These are phyloP conservation scores for Halcyon badia DNA, from an alignment of 2,797 vertebrate genomes.

Conservation along the genomic window DNA sequence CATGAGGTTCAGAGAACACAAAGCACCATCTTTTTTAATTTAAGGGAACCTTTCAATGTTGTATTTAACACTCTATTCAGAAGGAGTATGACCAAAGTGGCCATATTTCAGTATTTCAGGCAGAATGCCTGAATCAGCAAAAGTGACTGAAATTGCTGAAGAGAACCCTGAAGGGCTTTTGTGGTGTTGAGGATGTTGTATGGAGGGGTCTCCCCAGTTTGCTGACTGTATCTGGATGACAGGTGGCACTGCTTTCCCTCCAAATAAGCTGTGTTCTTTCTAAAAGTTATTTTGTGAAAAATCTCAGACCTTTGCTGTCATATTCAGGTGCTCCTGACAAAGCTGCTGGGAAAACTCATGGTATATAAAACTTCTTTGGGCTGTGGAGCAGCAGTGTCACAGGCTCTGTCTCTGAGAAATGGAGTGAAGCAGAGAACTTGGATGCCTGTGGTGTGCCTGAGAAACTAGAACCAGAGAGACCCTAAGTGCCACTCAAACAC, in stretches of 20 bases:
- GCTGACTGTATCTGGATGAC: background rate
- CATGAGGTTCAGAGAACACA: background rate
- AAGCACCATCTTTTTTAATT: background rate
- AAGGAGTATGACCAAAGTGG: background rate
- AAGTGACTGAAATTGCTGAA: background rate
- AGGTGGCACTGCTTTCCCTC: background rate
- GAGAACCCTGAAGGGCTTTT: background rate
- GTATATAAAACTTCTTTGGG: background rate
- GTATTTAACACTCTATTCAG: background rate
- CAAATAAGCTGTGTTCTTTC: background rate
- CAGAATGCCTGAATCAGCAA: background rate
- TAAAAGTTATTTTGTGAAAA: background rate
- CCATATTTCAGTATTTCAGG: background rate
- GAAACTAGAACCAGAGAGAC: background rate
- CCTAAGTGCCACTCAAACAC: background rate
- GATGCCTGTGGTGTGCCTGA: background rate
- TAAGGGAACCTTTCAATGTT: background rate
- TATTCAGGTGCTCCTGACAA: background rate
- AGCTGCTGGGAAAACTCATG: background rate
- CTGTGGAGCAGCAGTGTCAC: background rate
- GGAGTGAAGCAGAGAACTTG: background rate
- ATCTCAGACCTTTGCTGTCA: background rate
- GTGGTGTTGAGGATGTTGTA: background rate
- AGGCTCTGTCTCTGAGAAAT: background rate
- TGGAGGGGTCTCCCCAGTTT: background rate